These are phyloP conservation scores for Glareola pratincola DNA, from an alignment of 2,113 vertebrate genomes.

Conservation along the genomic window DNA sequence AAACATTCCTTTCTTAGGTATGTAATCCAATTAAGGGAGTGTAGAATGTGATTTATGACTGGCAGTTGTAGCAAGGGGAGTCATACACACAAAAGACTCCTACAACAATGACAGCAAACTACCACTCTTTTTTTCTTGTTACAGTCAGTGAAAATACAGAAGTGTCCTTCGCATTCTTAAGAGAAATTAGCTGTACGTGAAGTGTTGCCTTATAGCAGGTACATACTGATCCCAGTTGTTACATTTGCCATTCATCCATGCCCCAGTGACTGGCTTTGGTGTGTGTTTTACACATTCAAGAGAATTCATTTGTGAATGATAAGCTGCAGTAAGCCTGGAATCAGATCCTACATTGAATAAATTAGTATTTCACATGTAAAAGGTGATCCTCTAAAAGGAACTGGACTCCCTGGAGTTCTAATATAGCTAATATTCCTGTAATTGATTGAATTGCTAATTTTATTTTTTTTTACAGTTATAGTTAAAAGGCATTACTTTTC, in stretches of 20 bases:
- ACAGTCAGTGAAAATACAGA: not conserved
- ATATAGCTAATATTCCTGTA: not conserved
- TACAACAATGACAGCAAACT: not conserved
- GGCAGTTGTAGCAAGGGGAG: not conserved
- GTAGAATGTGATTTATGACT: conserved; percentile 3
- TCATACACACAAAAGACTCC: not conserved
- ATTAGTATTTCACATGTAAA: not conserved
- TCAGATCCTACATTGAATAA: not conserved
- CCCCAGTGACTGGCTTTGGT: not conserved
- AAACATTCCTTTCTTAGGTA: not conserved
- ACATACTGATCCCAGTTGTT: not conserved
- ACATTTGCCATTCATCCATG: not conserved
- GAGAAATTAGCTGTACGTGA: not conserved
- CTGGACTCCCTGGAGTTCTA: not conserved
- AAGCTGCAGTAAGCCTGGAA: not conserved
- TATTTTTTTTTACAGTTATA: not conserved
- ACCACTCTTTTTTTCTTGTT: not conserved
- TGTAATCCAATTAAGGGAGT: not conserved
- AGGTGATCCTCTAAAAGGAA: not conserved
- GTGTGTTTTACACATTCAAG: not conserved
- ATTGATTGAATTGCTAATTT: not conserved
- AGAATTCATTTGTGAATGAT: not conserved
- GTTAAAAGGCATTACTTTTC: not conserved
- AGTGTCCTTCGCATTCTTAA: not conserved
- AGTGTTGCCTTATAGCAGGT: not conserved